A percentile compares a stretch with the other conserved stretches of the same genome.
Conservation (phyloP, 2,113 vertebrate species). For the Raja brachyura region DNA sequence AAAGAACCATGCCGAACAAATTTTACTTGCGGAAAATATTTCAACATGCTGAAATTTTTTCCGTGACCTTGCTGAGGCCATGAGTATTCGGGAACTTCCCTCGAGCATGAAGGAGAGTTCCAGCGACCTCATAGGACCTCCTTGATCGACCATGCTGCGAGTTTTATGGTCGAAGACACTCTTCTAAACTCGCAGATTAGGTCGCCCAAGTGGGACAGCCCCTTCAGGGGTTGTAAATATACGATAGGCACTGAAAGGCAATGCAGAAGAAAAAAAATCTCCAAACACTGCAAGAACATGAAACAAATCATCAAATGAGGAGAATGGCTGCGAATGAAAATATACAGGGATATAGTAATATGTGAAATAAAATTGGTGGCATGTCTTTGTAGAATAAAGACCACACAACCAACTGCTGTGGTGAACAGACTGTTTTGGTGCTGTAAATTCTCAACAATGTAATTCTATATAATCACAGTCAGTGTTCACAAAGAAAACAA, state of each 20-base stretch:
- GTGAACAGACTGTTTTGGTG: neutral
- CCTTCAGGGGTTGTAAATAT: neutral
- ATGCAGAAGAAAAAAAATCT: neutral
- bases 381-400: neutral
- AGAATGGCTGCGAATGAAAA: neutral
- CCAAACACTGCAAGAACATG: neutral
- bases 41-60: too few relatives aligned
- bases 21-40: too few relatives aligned
- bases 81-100: too few relatives aligned
- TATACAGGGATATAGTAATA: neutral
- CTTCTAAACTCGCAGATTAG: too few relatives aligned
- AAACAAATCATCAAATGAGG: neutral
- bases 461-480: slow-evolving; percentile 6
- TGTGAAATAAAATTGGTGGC: neutral
- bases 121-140: too few relatives aligned
- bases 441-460: neutral
- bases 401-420: neutral
- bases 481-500: neutral
- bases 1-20: too few relatives aligned
- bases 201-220: too few relatives aligned
- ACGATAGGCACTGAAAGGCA: neutral
- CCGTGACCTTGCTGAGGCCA: too few relatives aligned
- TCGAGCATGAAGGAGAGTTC: too few relatives aligned
- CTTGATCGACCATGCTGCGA: too few relatives aligned
- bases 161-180: too few relatives aligned